Base-by-base conservation (phyloP, 2,888 invertebrate species). In the Synanthedon andrenaeformis region DNA sequence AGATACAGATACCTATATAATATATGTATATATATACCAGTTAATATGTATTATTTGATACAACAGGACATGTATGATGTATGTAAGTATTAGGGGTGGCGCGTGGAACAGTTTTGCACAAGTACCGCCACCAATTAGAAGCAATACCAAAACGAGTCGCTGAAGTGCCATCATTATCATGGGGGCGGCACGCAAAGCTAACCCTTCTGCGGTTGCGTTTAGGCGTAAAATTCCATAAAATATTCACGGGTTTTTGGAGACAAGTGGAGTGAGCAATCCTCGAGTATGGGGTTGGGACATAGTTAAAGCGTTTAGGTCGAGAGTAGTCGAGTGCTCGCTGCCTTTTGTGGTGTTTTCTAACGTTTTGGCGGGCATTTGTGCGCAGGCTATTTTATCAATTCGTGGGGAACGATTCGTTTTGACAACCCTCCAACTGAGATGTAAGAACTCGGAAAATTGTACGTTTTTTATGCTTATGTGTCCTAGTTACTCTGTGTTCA, bases 131-230 rank as follows among this genome's bases (percentile, higher is more conserved):
- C 84, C 86, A 87, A 87, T 86, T 87, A 87, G 76, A 78, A 79
- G 83, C 74, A 79, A 83, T 83, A 82, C 74, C 82, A 80, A 79
- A 82, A 78, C 79, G 82, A 79, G 77, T 71, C 69, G 69, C 72
- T 86, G 78, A 82, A 87, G 86, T 84, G 77, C 82, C 86, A 86
- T 86, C 86, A 86, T 87, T 86, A 87, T 86, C 87, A 81, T 69
- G 76, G 58, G 52, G 45, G 54, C 56, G 58, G 61, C 72, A 79
- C 57, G 69, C 67, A 28, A 81, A 77, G 67, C 64, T 76, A 66
- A 70, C 71, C 66, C 77, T 75, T 82, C 69, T 59, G 59, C 58
- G 69, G 65, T 62, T 56, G 61, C 56, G 57, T 71, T 76, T 79
- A 67, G 74, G 76, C 69, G 69, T 66, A 81, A 70, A 82, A 72